Conservation (phyloP, 2,888 invertebrate species). For the Caenorhabditis becei region DNA sequence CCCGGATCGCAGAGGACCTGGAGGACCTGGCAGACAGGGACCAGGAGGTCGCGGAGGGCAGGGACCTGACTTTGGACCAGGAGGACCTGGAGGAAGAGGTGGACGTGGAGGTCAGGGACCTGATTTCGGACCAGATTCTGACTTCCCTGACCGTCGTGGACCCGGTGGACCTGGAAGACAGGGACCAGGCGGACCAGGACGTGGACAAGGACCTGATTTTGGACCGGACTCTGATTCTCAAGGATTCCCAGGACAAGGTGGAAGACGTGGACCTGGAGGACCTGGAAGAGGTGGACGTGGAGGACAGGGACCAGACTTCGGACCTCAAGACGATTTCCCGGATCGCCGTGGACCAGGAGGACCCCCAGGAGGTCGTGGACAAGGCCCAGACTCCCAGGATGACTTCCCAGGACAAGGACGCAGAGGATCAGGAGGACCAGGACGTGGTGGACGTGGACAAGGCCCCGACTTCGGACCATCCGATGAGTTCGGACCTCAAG, state of each 20-base stretch:
- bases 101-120: conserved; percentile 15
- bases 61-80: conserved; percentile 22
- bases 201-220: conserved; percentile 28
- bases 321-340: conserved; percentile 26
- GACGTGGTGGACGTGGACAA: conserved; percentile 13
- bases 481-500: conserved; percentile 32
- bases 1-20: conserved; percentile 10
- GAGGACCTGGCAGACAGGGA: conserved; percentile 18
- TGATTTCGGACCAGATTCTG: not conserved
- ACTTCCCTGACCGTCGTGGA: conserved; percentile 25
- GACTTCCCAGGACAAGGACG: conserved; percentile 1
- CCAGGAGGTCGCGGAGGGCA: conserved; percentile 17
- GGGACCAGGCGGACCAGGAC: conserved; percentile 15
- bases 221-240: not conserved
- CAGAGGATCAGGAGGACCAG: conserved; percentile 25
- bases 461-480: conserved; percentile 31
- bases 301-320: conserved; percentile 19
- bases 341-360: conserved; percentile 24
- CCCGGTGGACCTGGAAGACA: conserved; percentile 13
- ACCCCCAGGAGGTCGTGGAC: conserved; percentile 20
- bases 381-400: conserved; percentile 3
- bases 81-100: conserved; percentile 25
- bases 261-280: conserved; percentile 31
- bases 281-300: conserved; percentile 5
- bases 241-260: not conserved